Conservation (phyloP, 1,140 invertebrate genomes). For the Chionoecetes opilio region DNA sequence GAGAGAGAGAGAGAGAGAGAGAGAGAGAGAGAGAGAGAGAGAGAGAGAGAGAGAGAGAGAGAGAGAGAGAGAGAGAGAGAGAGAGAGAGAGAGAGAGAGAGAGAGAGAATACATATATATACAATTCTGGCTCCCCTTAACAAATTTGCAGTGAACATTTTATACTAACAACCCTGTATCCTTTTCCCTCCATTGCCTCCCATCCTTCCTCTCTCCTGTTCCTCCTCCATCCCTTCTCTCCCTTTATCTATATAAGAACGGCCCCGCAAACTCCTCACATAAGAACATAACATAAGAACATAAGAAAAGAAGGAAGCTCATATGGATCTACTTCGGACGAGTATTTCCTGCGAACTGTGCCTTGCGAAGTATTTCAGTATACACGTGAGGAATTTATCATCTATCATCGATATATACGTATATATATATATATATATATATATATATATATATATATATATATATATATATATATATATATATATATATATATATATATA, state of each 20-base stretch:
- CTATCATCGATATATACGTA: background rate
- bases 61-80: constrained; percentile 31
- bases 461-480: no score
- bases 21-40: constrained; percentile 62
- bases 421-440: no score
- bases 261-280: background rate
- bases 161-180: background rate
- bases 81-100: constrained; percentile 56
- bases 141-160: constrained; percentile 6
- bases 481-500: no score
- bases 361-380: background rate
- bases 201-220: background rate
- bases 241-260: background rate
- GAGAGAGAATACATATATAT: background rate
- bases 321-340: background rate
- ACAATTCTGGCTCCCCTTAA: background rate
- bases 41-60: constrained; percentile 60
- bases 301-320: no score
- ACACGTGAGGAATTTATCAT: background rate
- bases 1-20: constrained; percentile 61
- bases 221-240: background rate
- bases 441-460: no score
- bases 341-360: no score
- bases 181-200: background rate
- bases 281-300: no score